A percentile compares a stretch with the other conserved stretches of the same genome.
Evolutionary conservation across 2,797 vertebrate genomes (phyloP).

Genomic region (Sebastes alutus): DNA sequence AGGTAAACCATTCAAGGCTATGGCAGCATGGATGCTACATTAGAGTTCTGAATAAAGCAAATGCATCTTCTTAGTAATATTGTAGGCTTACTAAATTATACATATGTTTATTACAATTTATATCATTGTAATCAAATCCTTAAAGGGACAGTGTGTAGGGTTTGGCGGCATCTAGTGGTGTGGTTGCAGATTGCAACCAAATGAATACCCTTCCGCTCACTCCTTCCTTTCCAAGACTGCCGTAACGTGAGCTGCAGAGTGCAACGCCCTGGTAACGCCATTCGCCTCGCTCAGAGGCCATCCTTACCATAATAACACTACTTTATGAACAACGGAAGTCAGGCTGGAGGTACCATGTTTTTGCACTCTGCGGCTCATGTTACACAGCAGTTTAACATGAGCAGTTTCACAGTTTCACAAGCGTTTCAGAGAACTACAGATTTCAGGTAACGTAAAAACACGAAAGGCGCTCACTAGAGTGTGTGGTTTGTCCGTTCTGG

Average conservation of each 20-base stretch:
- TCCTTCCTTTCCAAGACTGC: no score
- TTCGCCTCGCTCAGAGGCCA: not conserved
- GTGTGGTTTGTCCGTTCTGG: no score
- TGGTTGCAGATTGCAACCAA: not conserved
- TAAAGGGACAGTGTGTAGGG: not conserved
- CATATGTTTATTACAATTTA: not conserved
- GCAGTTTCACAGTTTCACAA: not conserved
- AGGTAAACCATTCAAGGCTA: constrained; percentile 6
- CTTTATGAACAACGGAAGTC: not conserved
- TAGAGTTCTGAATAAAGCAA: not conserved
- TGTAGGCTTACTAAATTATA: not conserved
- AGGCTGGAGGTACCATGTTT: not conserved
- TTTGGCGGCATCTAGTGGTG: not conserved
- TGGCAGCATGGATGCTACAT: not conserved
- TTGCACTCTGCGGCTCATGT: not conserved
- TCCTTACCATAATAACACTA: not conserved
- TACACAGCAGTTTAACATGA: not conserved
- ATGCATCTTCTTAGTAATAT: not conserved
- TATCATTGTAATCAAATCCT: constrained; percentile 4
- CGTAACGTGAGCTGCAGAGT: not conserved
- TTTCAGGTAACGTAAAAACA: not conserved
- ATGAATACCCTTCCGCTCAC: not conserved
- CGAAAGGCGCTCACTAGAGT: not conserved
- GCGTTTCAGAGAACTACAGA: not conserved
- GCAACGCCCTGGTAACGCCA: not conserved